phyloP scores from a whole-genome alignment of 2,888 invertebrate genomes.

The Eupithecia subfuscata region DNA sequence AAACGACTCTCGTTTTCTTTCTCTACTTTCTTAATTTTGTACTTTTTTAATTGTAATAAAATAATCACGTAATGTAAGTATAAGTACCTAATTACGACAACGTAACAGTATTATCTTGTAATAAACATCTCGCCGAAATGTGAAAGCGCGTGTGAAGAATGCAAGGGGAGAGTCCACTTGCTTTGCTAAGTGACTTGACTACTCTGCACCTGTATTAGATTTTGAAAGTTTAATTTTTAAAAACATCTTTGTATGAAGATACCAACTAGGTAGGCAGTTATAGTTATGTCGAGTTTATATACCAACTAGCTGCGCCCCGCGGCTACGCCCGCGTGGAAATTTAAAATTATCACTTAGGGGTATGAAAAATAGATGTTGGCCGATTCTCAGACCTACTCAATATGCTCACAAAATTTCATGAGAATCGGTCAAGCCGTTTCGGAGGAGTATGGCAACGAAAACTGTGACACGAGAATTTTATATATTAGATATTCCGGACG shows the following conservation, averaged over 20 bases:
- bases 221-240: conserved; percentile 8
- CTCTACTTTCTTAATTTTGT: conserved; percentile 9
- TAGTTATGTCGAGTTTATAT: not conserved
- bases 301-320: too few species aligned
- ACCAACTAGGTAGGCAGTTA: not conserved
- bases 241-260: not conserved
- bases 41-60: conserved; percentile 22
- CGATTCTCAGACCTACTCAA: too few species aligned
- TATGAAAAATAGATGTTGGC: too few species aligned
- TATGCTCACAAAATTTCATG: too few species aligned
- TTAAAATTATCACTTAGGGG: too few species aligned
- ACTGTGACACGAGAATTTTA: too few species aligned
- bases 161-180: conserved; percentile 34
- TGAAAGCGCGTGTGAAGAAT: conserved; percentile 46
- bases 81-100: conserved; percentile 37
- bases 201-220: not conserved
- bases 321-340: too few species aligned
- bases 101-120: conserved; percentile 40
- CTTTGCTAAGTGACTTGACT: conserved; percentile 10
- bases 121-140: conserved; percentile 44
- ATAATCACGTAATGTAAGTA: conserved; percentile 17
- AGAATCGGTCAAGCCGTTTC: too few species aligned
- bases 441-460: too few species aligned
- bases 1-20: not conserved
- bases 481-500: not conserved